phyloP scores from a whole-genome alignment of 1,140 invertebrate genomes.

The Ooceraea biroi region DNA sequence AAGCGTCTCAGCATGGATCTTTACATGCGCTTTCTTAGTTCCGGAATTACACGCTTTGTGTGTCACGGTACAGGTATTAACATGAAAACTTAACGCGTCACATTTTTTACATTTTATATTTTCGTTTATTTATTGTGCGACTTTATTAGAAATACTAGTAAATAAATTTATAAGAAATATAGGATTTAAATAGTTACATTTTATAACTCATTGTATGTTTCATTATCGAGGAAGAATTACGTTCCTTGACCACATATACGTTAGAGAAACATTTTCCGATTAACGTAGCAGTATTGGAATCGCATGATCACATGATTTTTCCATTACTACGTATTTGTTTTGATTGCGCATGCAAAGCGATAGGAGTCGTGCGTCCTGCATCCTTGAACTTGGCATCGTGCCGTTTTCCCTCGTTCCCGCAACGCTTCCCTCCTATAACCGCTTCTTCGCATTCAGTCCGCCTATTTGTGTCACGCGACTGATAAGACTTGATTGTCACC shows the following conservation, averaged over 20 bases:
- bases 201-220: not conserved
- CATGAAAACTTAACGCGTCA: too few species aligned
- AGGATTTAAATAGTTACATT: too few species aligned
- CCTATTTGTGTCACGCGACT: slow-evolving; percentile 70
- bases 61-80: too few species aligned
- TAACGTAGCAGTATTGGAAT: not conserved
- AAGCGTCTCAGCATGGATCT: not conserved
- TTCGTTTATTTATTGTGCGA: too few species aligned
- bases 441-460: slow-evolving; percentile 66
- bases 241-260: too few species aligned
- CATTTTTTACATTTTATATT: too few species aligned
- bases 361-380: slow-evolving; percentile 74
- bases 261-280: not conserved
- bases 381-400: slow-evolving; percentile 81
- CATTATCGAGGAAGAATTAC: not conserved
- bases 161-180: too few species aligned
- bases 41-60: not conserved
- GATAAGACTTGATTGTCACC: slow-evolving; percentile 71
- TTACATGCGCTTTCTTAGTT: not conserved
- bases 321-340: not conserved
- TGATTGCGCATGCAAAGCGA: slow-evolving; percentile 21
- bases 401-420: slow-evolving; percentile 62
- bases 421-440: slow-evolving; percentile 53
- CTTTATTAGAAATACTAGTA: too few species aligned
- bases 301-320: slow-evolving; percentile 27